Evolutionary conservation across 1,140 invertebrate genomes (phyloP).

Genomic region (Drosophila seguyi): DNA sequence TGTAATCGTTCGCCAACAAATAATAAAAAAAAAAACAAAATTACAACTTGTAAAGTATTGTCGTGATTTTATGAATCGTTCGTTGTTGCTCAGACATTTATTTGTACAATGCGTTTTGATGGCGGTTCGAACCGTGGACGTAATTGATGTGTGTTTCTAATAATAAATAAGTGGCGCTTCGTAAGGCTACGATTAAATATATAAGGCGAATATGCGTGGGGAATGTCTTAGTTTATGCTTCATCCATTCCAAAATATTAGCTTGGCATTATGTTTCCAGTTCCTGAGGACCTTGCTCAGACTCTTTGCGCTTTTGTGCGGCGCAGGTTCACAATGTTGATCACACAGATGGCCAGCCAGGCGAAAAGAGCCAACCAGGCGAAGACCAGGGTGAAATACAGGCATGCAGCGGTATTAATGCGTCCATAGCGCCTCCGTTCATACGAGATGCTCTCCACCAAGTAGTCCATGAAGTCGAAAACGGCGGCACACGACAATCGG

Average conservation of each 20-base stretch:
- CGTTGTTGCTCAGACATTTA: conserved; percentile 65
- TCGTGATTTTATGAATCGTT: conserved; percentile 26
- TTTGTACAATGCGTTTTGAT: conserved; percentile 69
- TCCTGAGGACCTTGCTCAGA: conserved; percentile 32
- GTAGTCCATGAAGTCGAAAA: conserved; percentile 92
- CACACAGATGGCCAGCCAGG: conserved; percentile 86
- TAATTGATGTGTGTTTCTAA: conserved; percentile 25
- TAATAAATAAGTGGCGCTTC: conserved; percentile 68
- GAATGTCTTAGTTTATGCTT: conserved; percentile 8
- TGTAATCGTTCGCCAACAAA: background rate
- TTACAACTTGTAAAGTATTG: background rate
- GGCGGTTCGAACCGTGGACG: conserved; percentile 58
- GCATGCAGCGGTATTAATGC: conserved; percentile 88
- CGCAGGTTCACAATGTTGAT: conserved; percentile 87
- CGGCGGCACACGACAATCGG: conserved; percentile 88
- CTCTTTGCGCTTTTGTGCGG: conserved; percentile 66
- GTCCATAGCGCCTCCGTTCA: conserved; percentile 87
- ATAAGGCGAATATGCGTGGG: conserved; percentile 47
- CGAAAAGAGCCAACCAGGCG: conserved; percentile 87
- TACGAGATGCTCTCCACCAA: conserved; percentile 87
- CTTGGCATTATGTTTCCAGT: background rate
- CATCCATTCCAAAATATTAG: conserved; percentile 5
- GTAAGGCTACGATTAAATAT: conserved; percentile 44
- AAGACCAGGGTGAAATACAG: conserved; percentile 87
- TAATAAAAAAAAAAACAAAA: background rate